Evolutionary conservation across 2,888 invertebrate genomes (phyloP).

Genomic region (Nephrocerus scutellatus): DNA sequence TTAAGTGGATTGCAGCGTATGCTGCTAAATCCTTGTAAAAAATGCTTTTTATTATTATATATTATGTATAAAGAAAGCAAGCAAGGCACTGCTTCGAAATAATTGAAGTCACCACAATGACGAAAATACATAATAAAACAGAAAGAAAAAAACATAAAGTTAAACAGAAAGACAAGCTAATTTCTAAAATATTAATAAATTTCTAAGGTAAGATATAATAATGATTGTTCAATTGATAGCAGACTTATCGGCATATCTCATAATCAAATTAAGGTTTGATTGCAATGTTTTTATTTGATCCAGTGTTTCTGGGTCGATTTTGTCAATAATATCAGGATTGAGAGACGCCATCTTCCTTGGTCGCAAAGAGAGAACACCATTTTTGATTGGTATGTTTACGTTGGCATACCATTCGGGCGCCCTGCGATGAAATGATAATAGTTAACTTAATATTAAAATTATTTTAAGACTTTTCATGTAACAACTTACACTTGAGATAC

Average conservation of each 20-base stretch:
- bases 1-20: too few species aligned
- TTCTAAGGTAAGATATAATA: too few species aligned
- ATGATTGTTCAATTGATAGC: conserved; percentile 26
- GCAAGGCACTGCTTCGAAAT: too few species aligned
- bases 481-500: conserved; percentile 41
- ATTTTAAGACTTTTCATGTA: background rate
- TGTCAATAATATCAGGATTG: conserved; percentile 35
- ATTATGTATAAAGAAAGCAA: too few species aligned
- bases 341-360: conserved; percentile 37
- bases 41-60: too few species aligned
- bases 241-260: conserved; percentile 36
- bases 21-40: too few species aligned
- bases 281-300: conserved; percentile 42
- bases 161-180: too few species aligned
- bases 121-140: too few species aligned
- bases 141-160: too few species aligned
- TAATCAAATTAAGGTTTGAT: conserved; percentile 40
- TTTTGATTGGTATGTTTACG: conserved; percentile 45
- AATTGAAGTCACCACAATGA: too few species aligned
- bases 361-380: conserved; percentile 41
- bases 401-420: conserved; percentile 42
- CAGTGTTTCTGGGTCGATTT: conserved; percentile 39
- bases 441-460: background rate
- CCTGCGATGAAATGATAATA: conserved; percentile 23
- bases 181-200: too few species aligned